Base-by-base conservation (phyloP, 2,888 invertebrate genomes). In the Diploptera punctata region DNA sequence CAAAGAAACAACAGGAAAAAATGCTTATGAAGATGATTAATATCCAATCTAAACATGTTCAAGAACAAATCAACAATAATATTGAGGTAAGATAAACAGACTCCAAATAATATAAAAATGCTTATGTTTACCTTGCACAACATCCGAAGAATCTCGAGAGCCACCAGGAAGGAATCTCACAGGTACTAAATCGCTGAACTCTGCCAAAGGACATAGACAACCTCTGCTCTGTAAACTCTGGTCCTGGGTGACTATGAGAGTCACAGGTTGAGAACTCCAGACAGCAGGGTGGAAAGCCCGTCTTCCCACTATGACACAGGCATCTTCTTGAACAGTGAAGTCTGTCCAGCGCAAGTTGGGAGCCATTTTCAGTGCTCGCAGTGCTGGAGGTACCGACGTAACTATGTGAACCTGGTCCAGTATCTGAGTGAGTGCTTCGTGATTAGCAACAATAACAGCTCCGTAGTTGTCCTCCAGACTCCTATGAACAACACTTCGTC, bases 401-500 rank as follows among this genome's bases (percentile, higher is more conserved):
- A 88, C 88, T 84, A 92, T 92, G 82, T 93, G 81, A 83, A 95
- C 95, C 88, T 95, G 94, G 84, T 95, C 94, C 76, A 95, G 86
- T 79, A 95, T 91, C 84, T 95, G 94, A 68, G 94, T 93, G 21
- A 95, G 87, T 7, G 95, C 94, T 83, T 95, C 94, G 80, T 95
- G 94, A 85, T 95, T 95, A 75, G 95, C 94, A 44, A 94, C 91
- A 76, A 95, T 91, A 43, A 95, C 94, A 52, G 95, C 95, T 19
- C 94, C 94, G 80, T 95, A 95, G 84, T 95, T 95, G 80, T 95
- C 95, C 81, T 95, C 95, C 75, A 95, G 86, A 81, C 91, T 94
- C 80, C 90, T 92, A 81, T 94, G 94, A 10, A 94, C 93, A 76
- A 94, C 90, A 81, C 93, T 93, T 74, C 94, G 87, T 68, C 92